phyloP scores from a whole-genome alignment of 2,113 vertebrate species.

The Ochotona curzoniae region DNA sequence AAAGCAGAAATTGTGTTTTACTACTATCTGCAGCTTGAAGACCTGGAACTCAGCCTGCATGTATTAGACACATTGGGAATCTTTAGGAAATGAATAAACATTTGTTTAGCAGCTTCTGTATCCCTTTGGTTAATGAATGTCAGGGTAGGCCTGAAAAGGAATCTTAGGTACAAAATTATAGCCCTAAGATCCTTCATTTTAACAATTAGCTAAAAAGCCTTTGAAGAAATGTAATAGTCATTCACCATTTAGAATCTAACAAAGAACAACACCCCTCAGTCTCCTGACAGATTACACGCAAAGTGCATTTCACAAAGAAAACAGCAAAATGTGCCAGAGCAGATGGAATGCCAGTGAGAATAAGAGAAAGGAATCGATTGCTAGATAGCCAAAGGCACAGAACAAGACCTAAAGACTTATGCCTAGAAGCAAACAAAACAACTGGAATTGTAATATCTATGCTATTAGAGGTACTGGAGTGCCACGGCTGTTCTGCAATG shows the following conservation, averaged over 20 bases:
- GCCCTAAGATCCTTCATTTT: neutral
- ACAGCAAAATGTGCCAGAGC: neutral
- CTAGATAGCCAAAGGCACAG: neutral
- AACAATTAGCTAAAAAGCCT: slow-evolving; percentile 29
- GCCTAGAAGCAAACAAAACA: slow-evolving; percentile 32
- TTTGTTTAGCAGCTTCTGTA: neutral
- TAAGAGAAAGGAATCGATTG: slow-evolving; percentile 27
- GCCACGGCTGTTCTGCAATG: neutral
- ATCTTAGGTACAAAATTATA: neutral
- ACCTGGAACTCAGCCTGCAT: neutral
- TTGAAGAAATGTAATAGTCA: neutral
- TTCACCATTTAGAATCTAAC: slow-evolving; percentile 43
- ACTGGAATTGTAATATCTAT: neutral
- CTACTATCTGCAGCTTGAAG: neutral
- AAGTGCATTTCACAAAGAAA: neutral
- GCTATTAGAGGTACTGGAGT: neutral
- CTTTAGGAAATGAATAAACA: neutral
- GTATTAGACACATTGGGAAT: neutral
- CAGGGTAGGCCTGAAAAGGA: neutral
- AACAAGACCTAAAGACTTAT: neutral
- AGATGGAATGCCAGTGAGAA: neutral
- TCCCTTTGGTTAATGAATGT: neutral
- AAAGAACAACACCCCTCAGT: neutral
- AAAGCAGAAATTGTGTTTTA: neutral
- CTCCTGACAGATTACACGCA: neutral